Evolutionary conservation across 2,113 vertebrate species (phyloP).

Genomic region (Cervus canadensis): DNA sequence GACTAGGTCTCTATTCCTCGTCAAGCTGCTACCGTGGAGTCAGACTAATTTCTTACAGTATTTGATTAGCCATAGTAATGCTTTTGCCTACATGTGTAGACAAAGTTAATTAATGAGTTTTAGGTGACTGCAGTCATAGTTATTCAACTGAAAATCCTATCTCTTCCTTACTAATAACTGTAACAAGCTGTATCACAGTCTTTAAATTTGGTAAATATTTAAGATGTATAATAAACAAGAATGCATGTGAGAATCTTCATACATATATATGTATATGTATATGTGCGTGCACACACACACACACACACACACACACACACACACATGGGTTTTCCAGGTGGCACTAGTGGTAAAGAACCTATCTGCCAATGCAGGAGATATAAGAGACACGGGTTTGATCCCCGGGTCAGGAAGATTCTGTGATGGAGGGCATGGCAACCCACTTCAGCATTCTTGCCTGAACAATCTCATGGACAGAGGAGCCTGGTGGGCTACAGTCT

Average conservation of each 20-base stretch:
- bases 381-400: accelerated
- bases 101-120: background rate
- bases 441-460: background rate
- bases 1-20: background rate
- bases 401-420: background rate
- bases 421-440: background rate
- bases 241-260: background rate
- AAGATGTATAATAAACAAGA: background rate
- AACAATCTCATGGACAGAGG: background rate
- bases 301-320: background rate
- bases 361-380: background rate
- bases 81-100: background rate
- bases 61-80: background rate
- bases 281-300: background rate
- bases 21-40: background rate
- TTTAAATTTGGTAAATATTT: background rate
- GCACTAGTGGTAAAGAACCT: background rate
- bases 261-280: too few species aligned
- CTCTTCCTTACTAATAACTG: background rate
- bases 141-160: background rate
- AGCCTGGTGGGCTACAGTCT: background rate
- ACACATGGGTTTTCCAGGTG: background rate
- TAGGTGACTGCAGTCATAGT: background rate
- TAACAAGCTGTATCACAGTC: background rate
- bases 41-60: background rate